A percentile compares a stretch with the other conserved stretches of the same genome.
Evolutionary conservation across 2,888 invertebrate genomes (phyloP).

Genomic region (Lysandra bellargus): DNA sequence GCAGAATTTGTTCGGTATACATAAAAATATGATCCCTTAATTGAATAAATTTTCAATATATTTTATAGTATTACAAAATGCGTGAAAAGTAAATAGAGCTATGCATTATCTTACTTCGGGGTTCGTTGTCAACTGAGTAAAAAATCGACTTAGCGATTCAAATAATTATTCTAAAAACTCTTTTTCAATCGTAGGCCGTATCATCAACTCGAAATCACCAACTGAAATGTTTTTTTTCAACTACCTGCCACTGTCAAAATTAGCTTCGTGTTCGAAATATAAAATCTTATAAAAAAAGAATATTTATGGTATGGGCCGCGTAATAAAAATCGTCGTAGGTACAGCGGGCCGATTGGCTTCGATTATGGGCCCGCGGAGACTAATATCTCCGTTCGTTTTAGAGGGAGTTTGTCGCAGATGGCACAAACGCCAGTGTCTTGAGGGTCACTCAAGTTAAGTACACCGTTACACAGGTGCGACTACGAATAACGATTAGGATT

Average conservation of each 20-base stretch:
- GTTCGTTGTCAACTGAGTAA: no score
- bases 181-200: no score
- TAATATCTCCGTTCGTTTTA: constrained; percentile 78
- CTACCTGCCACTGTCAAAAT: not conserved
- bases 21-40: no score
- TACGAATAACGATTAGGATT: constrained; percentile 53
- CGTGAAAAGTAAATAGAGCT: no score
- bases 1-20: no score
- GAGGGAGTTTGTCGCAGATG: constrained; percentile 74
- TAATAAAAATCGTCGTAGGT: constrained; percentile 67
- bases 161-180: no score
- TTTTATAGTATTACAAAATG: no score
- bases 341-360: constrained; percentile 76
- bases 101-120: no score
- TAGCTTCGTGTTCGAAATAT: not conserved
- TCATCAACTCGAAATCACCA: no score
- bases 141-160: no score
- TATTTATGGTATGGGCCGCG: constrained; percentile 55
- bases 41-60: no score
- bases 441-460: constrained; percentile 78
- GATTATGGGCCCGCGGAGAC: constrained; percentile 79
- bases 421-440: constrained; percentile 40
- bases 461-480: constrained; percentile 76
- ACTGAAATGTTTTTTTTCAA: not conserved
- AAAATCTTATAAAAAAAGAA: constrained; percentile 59